A percentile compares a stretch with the other conserved stretches of the same genome.
Evolutionary conservation across 1,140 invertebrate species (phyloP).

Genomic region (Drepana arcuata): DNA sequence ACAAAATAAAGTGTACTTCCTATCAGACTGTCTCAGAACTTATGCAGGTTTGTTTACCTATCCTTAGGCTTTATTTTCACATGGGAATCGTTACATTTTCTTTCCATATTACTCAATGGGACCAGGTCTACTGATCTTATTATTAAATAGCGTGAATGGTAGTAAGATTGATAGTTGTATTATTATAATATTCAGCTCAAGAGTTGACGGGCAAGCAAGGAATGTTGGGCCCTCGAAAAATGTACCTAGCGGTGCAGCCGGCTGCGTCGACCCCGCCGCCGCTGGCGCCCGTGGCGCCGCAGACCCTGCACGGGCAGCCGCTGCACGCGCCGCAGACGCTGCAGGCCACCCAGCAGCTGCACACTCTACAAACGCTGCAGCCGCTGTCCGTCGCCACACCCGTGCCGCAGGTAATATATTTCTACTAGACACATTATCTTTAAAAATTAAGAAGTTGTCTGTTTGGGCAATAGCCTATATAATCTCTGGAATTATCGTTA

Average conservation of each 20-base stretch:
- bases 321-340: constrained; percentile 38
- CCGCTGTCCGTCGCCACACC: constrained; percentile 35
- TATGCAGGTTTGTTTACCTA: too few species aligned
- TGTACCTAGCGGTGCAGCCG: constrained; percentile 87
- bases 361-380: constrained; percentile 41
- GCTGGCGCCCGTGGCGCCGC: constrained; percentile 69
- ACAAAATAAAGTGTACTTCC: too few species aligned
- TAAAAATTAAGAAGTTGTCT: too few species aligned
- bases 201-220: constrained; percentile 86
- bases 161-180: too few species aligned
- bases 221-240: constrained; percentile 86
- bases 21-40: too few species aligned
- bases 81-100: too few species aligned
- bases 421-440: constrained; percentile 40
- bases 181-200: constrained; percentile 80
- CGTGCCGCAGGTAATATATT: constrained; percentile 61
- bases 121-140: too few species aligned
- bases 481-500: too few species aligned
- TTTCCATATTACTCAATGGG: too few species aligned
- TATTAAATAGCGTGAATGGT: too few species aligned
- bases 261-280: constrained; percentile 44
- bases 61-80: too few species aligned
- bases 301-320: constrained; percentile 38
- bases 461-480: too few species aligned
- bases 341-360: constrained; percentile 68